A percentile compares a stretch with the other conserved stretches of the same genome.
phyloP scores from a whole-genome alignment of 2,888 invertebrate species.

The Meandrusa payeni region DNA sequence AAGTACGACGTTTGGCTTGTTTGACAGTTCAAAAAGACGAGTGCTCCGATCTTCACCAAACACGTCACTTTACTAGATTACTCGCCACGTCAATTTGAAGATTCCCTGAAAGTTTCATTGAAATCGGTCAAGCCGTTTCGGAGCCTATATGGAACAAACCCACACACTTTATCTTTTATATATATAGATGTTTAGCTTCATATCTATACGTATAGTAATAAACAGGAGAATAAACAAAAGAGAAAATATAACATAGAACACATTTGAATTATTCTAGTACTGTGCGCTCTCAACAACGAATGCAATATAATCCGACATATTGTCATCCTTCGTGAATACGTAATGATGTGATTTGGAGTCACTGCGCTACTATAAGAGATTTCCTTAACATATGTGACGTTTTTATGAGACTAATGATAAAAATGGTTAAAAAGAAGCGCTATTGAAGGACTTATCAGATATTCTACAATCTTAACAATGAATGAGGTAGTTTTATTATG shows the following conservation, averaged over 20 bases:
- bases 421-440: slow-evolving; percentile 34
- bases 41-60: too few species aligned
- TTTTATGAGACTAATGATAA: slow-evolving; percentile 46
- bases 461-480: slow-evolving; percentile 8
- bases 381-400: slow-evolving; percentile 39
- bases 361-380: slow-evolving; percentile 39
- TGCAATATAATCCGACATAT: slow-evolving; percentile 35
- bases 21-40: too few species aligned
- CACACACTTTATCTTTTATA: too few species aligned
- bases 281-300: slow-evolving; percentile 27
- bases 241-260: slow-evolving; percentile 6
- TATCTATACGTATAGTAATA: too few species aligned
- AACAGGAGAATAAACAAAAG: slow-evolving; percentile 6
- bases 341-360: slow-evolving; percentile 46
- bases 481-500: slow-evolving; percentile 62
- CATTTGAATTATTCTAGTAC: slow-evolving; percentile 18
- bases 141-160: too few species aligned
- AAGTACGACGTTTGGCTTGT: too few species aligned
- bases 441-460: slow-evolving; percentile 6
- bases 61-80: too few species aligned
- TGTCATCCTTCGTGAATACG: slow-evolving; percentile 46
- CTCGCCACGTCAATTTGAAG: too few species aligned
- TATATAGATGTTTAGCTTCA: too few species aligned
- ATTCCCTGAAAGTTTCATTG: too few species aligned
- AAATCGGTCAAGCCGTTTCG: too few species aligned